Evolutionary conservation across 2,888 invertebrate genomes (phyloP).

Genomic region (Halictus quadricinctus): DNA sequence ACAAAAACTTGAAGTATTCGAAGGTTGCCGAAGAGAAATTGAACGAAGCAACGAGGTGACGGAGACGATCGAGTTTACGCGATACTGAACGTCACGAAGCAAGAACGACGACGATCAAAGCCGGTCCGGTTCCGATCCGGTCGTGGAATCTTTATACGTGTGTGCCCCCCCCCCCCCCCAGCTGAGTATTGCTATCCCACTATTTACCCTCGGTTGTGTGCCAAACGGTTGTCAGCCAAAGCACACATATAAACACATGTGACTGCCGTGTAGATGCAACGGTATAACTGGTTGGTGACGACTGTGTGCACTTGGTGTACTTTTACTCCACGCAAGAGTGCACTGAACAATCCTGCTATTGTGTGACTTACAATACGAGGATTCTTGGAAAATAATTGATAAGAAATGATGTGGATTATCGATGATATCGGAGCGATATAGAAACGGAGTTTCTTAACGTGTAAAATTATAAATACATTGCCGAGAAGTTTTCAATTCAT

Average conservation of each 20-base stretch:
- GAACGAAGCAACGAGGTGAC: neutral
- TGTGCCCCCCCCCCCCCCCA: neutral
- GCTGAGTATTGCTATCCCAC: slow-evolving; percentile 26
- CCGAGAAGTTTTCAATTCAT: too few species aligned
- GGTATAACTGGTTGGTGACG: neutral
- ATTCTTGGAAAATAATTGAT: neutral
- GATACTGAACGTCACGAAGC: neutral
- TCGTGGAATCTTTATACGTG: slow-evolving; percentile 49
- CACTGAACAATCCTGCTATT: neutral
- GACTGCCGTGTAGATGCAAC: neutral
- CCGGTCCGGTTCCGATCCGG: slow-evolving; percentile 17
- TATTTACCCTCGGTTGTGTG: slow-evolving; percentile 24
- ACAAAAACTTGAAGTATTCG: neutral
- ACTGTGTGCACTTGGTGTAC: neutral
- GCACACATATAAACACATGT: neutral
- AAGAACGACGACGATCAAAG: neutral
- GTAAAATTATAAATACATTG: too few species aligned
- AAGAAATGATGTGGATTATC: neutral
- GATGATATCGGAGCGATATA: neutral
- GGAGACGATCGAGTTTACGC: neutral
- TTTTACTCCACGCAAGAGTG: neutral
- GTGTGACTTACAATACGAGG: too few species aligned
- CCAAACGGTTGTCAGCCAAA: slow-evolving; percentile 22
- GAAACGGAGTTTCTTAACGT: too few species aligned
- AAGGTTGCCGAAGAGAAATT: neutral